Evolutionary conservation across 1,140 invertebrate species (phyloP).

Genomic region (Drosophila seguyi): DNA sequence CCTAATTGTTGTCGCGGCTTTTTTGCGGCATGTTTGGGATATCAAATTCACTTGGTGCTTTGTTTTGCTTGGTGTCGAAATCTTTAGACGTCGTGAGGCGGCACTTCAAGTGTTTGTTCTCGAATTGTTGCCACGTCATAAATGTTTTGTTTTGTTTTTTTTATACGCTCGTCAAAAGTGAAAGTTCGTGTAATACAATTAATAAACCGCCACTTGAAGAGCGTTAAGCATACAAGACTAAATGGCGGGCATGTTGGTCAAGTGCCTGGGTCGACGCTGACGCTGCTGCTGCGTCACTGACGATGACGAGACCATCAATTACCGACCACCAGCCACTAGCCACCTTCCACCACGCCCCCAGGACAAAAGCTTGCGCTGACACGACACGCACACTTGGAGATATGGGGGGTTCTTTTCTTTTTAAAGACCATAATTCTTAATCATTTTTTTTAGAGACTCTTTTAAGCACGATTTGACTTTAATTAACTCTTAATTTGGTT

Average conservation of each 20-base stretch:
- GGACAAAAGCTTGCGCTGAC: slow-evolving; percentile 19
- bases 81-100: slow-evolving; percentile 63
- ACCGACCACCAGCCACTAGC: slow-evolving; percentile 31
- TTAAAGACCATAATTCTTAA: too few relatives aligned
- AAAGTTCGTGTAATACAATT: slow-evolving; percentile 77
- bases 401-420: not conserved
- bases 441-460: not conserved
- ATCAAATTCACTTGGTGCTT: slow-evolving; percentile 62
- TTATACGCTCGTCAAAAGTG: slow-evolving; percentile 54
- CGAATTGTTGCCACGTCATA: slow-evolving; percentile 71
- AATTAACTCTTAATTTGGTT: not conserved
- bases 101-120: slow-evolving; percentile 61
- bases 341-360: slow-evolving; percentile 23
- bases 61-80: slow-evolving; percentile 53
- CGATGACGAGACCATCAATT: slow-evolving; percentile 55
- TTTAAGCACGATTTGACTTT: too few relatives aligned
- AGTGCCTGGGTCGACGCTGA: slow-evolving; percentile 28
- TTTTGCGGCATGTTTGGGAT: slow-evolving; percentile 56
- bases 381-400: slow-evolving; percentile 26
- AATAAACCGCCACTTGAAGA: slow-evolving; percentile 72
- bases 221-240: slow-evolving; percentile 64
- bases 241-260: slow-evolving; percentile 55
- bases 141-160: slow-evolving; percentile 37
- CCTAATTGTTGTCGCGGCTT: slow-evolving; percentile 71
- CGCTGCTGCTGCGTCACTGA: slow-evolving; percentile 33